Evolutionary conservation across 2,797 vertebrate species (phyloP).

Genomic region (Ptychadena robeensis): DNA sequence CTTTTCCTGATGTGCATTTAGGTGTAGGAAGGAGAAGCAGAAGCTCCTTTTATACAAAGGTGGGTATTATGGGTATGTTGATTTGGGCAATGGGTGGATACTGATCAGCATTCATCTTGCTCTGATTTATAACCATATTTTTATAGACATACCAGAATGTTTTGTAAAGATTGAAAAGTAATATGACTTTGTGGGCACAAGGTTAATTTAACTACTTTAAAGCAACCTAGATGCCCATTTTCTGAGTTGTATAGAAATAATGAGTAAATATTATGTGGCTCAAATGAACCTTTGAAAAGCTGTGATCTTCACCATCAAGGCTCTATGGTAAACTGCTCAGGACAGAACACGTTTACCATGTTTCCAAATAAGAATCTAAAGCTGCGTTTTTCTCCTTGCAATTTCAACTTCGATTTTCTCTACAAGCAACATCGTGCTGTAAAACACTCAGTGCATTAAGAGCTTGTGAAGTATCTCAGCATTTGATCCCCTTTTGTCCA

Average conservation of each 20-base stretch:
- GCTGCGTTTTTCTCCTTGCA: conserved; percentile 6
- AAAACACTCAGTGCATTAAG: conserved; percentile 58
- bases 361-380: conserved; percentile 50
- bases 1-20: too few species aligned
- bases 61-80: too few species aligned
- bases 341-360: conserved; percentile 12
- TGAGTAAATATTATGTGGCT: not conserved
- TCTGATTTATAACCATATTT: not conserved
- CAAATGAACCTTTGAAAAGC: not conserved
- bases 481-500: conserved; percentile 73
- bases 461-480: conserved; percentile 56
- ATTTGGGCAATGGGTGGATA: too few species aligned
- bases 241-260: not conserved
- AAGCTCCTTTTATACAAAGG: too few species aligned
- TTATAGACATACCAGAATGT: not conserved
- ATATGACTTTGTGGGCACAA: not conserved
- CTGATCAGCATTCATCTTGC: not conserved
- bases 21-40: too few species aligned
- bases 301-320: conserved; percentile 11
- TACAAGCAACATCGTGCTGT: conserved; percentile 56
- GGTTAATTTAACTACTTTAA: not conserved
- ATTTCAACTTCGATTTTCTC: conserved; percentile 28
- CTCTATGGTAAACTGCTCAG: conserved; percentile 3
- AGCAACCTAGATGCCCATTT: not conserved
- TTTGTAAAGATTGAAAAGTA: not conserved